Evolutionary conservation across 2,797 vertebrate species (phyloP), one percentile per base, ranked within the genome.

Genomic region (Hemibagrus guttatus): DNA sequence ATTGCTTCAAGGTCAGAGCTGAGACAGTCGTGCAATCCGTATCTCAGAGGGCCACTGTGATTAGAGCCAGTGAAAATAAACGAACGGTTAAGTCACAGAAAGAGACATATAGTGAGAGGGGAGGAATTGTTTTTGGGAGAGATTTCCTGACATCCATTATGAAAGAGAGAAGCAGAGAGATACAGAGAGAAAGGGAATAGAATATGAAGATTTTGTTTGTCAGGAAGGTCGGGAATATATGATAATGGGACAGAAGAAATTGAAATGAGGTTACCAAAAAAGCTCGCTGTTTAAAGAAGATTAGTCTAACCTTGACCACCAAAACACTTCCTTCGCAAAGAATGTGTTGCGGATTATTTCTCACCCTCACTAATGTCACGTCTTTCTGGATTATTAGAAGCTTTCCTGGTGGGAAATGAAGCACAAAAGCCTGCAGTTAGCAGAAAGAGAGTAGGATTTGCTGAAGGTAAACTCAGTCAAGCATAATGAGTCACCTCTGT

Each of bases 1-100:
- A 59, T 84, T 78, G 64, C 68, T 76, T 63, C 78, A 83, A 81
- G 88, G 80, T 89, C 83, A 85, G 12, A 84, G 52, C 54, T 21
- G 79, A 87, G 68, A 80, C 61, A 56, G 59, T 17, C 68, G 21
- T 31, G n/a, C 66, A 28, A 59, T n/a, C 12, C 13, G n/a, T 17
- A 26, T 74, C 52, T 66, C 49, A 12, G 79, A 61, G 23, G 84
- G 7, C 58, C 52, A 49, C 49, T 6, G 4, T 21, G 82, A 90
- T 59, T 68, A 52, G 35, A 61, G 81, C 31, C 46, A 31, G 31
- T 72, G 81, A 85, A 86, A 59, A 5, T 17, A 56, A 84, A 49
- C 6, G 8, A 72, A 58, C 2, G 16, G 63, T 21, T 26, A 6
- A 61, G 54, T 46, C 16, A 19, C 52, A 72, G 66, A 84, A 54